Evolutionary conservation across 2,888 invertebrate species (phyloP), one percentile per base, ranked within the genome.

Genomic region (Caenorhabditis sp.): DNA sequence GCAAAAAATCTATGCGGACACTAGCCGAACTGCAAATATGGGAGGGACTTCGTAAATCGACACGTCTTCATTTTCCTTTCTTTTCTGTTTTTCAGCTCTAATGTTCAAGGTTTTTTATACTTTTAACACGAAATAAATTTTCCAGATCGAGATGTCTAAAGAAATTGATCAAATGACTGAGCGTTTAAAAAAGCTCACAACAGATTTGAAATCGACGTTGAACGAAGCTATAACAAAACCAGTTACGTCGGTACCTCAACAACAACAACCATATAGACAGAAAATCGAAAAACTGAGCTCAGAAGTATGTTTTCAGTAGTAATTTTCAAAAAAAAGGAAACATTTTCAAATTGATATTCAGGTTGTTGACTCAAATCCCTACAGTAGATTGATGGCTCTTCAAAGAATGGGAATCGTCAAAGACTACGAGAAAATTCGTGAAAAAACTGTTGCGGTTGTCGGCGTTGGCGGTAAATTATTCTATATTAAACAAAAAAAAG

Each of bases 321-420:
- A 14, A 3, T 56, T 56, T 8, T 2, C 20, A 20, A n/a, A 56
- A 17, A 14, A 26, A 52, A 43, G 5, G 4, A 53, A 62, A 17
- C 56, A 38, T 52, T 52, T 4, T 2, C 26, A 20, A 1, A 59
- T 14, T 36, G 12, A 50, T 27, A 58, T 52, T 21, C 53, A 78
- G 78, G 85, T 86, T 5, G 84, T 85, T 14, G 97, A 99, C 90
- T 93, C 95, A 0, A 99, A 99, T 91, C 99, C 99, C 0, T 99
- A 97, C 91, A 94, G 90, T 84, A 95, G 99, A n/a, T 90, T 82
- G 59, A 97, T 99, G 97, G 99, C 99, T 0, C 89, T 99, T 71
- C 95, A 99, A 88, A 91, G 96, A 72, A 99, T 99, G 99, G 99
- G 99, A 38, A 97, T 99, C 81, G 99, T 99, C 1, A 92, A 95